Percentiles rank a stretch among this genome's conserved stretches.
phyloP scores from a whole-genome alignment of 2,888 invertebrate genomes.

The Ichneumoninae sp. region DNA sequence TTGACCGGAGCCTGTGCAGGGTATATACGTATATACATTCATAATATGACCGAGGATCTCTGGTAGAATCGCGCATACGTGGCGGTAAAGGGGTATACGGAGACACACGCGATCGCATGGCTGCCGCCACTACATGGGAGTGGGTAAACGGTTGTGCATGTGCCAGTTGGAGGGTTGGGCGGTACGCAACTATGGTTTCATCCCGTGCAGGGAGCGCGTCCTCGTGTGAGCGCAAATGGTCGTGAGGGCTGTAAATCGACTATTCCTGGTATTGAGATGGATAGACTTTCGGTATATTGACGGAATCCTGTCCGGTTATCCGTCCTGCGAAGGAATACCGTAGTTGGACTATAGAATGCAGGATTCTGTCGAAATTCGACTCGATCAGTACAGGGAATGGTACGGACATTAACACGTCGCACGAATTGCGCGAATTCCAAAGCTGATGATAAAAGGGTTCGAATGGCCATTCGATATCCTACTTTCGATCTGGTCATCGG shows the following conservation, averaged over 20 bases:
- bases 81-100: constrained; percentile 24
- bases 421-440: background rate
- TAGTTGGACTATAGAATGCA: constrained; percentile 56
- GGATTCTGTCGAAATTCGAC: constrained; percentile 62
- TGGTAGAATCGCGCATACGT: constrained; percentile 14
- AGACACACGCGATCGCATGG: constrained; percentile 38
- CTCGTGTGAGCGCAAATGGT: constrained; percentile 50
- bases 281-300: constrained; percentile 82
- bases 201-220: constrained; percentile 53
- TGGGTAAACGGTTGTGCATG: constrained; percentile 48
- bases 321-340: constrained; percentile 74
- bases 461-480: background rate
- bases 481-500: background rate
- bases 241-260: constrained; percentile 63
- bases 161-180: constrained; percentile 30
- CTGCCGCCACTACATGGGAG: constrained; percentile 17
- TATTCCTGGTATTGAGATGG: constrained; percentile 76
- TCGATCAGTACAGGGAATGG: constrained; percentile 9
- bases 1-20: constrained; percentile 1
- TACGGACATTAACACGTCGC: background rate
- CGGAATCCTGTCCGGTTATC: constrained; percentile 80
- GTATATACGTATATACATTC: constrained; percentile 5
- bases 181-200: constrained; percentile 56
- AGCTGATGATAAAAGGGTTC: background rate
- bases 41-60: constrained; percentile 31